Evolutionary conservation across 2,113 vertebrate genomes (phyloP).

Genomic region (Sardina pilchardus): DNA sequence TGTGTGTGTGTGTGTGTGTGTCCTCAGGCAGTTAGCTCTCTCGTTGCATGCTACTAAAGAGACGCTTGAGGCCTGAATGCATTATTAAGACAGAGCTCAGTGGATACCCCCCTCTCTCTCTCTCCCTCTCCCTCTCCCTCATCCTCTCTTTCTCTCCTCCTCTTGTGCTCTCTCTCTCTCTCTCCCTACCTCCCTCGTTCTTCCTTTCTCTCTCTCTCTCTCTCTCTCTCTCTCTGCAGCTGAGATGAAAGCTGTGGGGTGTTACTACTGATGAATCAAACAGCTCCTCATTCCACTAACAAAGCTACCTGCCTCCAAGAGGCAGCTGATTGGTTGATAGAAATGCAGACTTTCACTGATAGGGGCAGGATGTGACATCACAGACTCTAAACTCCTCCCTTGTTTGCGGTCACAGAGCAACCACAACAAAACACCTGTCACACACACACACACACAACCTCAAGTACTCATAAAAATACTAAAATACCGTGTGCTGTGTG

Average conservation of each 20-base stretch:
- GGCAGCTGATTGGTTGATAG: not conserved
- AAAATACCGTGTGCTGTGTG: not conserved
- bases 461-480: not conserved
- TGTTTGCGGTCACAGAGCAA: not conserved
- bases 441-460: not conserved
- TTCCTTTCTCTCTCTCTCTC: not conserved
- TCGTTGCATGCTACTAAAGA: slow-evolving; percentile 22
- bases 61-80: slow-evolving; percentile 9
- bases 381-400: not conserved
- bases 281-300: not conserved
- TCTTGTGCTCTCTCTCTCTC: slow-evolving; percentile 40
- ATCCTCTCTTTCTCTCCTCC: slow-evolving; percentile 7
- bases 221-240: not conserved
- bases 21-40: slow-evolving; percentile 51
- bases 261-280: not conserved
- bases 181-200: slow-evolving; percentile 14
- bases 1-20: slow-evolving; percentile 28
- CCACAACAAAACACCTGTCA: not conserved
- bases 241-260: not conserved
- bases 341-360: not conserved
- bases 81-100: not conserved
- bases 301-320: not conserved
- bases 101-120: slow-evolving; percentile 31
- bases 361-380: not conserved
- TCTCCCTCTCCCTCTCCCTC: slow-evolving; percentile 15